Percentiles rank a stretch among this genome's conserved stretches.
phyloP scores from a whole-genome alignment of 2,888 invertebrate species.

The Athalia circularis region DNA sequence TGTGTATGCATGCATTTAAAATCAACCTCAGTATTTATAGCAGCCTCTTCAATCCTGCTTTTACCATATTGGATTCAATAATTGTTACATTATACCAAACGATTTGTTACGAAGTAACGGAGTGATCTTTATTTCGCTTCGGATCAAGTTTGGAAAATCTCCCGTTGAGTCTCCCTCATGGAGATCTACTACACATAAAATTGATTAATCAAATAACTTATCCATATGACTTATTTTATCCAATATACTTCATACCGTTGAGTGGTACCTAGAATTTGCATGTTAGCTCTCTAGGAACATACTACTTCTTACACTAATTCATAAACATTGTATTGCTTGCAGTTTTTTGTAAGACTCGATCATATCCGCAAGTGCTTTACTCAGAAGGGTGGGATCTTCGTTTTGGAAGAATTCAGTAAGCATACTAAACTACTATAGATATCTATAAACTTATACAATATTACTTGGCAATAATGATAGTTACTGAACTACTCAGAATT shows the following conservation, averaged over 20 bases:
- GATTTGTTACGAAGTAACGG: not conserved
- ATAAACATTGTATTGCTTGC: conserved; percentile 77
- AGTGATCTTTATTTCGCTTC: not conserved
- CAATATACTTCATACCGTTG: conserved; percentile 44
- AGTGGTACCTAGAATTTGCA: conserved; percentile 46
- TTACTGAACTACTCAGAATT: not conserved
- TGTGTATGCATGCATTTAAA: conserved; percentile 30
- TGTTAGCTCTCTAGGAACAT: conserved; percentile 31
- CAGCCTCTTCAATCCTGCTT: conserved; percentile 41
- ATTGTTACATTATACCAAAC: not conserved
- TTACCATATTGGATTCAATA: conserved; percentile 42
- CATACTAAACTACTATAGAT: conserved; percentile 64
- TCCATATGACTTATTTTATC: conserved; percentile 28
- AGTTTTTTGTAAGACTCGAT: conserved; percentile 99
- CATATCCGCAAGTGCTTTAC: conserved; percentile 99
- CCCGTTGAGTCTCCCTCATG: too few species aligned
- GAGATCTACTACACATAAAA: not conserved
- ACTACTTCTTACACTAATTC: conserved; percentile 56
- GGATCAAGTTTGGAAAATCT: not conserved
- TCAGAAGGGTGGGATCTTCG: conserved; percentile 98
- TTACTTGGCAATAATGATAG: conserved; percentile 25
- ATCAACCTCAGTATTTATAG: conserved; percentile 41
- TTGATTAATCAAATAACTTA: not conserved
- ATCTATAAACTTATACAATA: conserved; percentile 38
- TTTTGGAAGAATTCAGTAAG: conserved; percentile 99